A percentile compares a stretch with the other conserved stretches of the same genome.
These are phyloP conservation scores for Avahi laniger DNA, from an alignment of 2,797 vertebrate genomes.

Conservation along the genomic window DNA sequence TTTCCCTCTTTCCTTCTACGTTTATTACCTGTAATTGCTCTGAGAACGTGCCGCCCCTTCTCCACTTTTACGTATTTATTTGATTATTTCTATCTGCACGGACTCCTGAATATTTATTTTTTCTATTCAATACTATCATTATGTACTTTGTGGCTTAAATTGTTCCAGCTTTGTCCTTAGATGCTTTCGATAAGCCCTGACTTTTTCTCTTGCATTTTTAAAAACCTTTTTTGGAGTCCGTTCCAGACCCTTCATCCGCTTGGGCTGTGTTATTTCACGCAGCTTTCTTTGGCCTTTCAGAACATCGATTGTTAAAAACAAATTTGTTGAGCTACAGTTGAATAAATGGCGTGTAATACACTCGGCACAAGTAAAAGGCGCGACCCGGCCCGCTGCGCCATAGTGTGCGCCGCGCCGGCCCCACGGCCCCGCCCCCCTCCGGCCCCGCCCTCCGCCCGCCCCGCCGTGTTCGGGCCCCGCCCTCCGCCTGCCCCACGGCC, in stretches of 20 bases:
- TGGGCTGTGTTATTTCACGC: neutral
- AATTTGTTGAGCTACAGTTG: neutral
- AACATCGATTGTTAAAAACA: neutral
- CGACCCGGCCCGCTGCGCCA: neutral
- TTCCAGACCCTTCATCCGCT: neutral
- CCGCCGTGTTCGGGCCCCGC: no score
- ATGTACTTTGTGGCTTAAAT: neutral
- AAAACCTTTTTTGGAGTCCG: neutral
- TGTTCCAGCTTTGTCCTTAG: neutral
- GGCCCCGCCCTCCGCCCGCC: no score
- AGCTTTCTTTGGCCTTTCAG: neutral
- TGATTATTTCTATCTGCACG: neutral
- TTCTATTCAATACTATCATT: neutral
- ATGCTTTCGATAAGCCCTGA: neutral
- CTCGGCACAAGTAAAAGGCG: neutral
- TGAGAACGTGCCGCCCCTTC: neutral
- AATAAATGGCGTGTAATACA: neutral
- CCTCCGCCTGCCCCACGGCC: no score
- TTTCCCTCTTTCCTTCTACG: neutral
- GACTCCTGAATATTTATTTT: neutral
- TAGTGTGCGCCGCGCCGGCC: no score
- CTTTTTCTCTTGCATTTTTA: neutral
- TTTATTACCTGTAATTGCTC: neutral
- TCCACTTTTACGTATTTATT: neutral
- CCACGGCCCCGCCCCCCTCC: no score